These are phyloP conservation scores for Stratiomys singularior DNA, from an alignment of 2,888 invertebrate species.

Conservation along the genomic window DNA sequence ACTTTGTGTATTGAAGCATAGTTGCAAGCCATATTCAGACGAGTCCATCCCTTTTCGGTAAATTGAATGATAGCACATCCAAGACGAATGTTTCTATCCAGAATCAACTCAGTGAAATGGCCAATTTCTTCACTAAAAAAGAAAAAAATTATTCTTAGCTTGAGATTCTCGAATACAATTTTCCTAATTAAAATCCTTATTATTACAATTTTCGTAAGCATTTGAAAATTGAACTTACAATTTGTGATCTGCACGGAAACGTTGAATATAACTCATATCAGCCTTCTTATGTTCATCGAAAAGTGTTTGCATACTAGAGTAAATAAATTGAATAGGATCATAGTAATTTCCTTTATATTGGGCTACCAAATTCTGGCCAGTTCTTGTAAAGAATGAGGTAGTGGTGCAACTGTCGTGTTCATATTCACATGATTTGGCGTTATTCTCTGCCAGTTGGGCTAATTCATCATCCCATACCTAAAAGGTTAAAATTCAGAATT, in stretches of 20 bases:
- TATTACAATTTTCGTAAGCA: background rate
- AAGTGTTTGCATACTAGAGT: constrained; percentile 40
- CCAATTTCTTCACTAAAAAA: constrained; percentile 42
- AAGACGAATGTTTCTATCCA: constrained; percentile 37
- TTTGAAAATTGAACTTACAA: constrained; percentile 33
- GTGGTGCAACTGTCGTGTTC: constrained; percentile 36
- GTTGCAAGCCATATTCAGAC: constrained; percentile 41
- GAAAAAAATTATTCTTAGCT: no score
- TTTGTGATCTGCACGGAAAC: constrained; percentile 21
- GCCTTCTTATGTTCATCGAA: constrained; percentile 39
- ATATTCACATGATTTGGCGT: constrained; percentile 34
- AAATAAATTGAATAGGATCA: constrained; percentile 33
- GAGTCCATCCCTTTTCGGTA: constrained; percentile 28
- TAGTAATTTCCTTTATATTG: constrained; percentile 38
- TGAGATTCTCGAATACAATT: no score
- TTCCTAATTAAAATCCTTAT: no score
- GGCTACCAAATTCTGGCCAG: constrained; percentile 37
- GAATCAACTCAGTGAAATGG: constrained; percentile 42
- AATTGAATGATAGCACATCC: constrained; percentile 40
- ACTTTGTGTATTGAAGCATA: constrained; percentile 36
- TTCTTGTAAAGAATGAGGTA: constrained; percentile 17
- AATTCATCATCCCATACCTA: constrained; percentile 45
- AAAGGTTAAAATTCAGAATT: background rate
- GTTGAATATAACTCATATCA: constrained; percentile 30
- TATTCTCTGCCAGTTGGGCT: constrained; percentile 40